Evolutionary conservation across 2,888 invertebrate species (phyloP).

Genomic region (Ornithoptera priamus): DNA sequence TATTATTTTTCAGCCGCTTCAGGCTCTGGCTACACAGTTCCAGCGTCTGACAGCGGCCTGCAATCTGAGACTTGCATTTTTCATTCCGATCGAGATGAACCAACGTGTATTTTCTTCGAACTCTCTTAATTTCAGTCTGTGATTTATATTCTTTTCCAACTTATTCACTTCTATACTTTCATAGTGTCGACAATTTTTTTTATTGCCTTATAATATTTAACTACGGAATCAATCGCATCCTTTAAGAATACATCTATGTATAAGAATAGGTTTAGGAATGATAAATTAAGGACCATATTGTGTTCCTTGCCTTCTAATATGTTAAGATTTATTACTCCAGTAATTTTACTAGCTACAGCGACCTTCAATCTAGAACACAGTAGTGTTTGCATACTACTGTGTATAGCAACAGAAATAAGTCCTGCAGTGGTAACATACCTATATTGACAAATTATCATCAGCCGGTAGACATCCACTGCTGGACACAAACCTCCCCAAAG

Average conservation of each 20-base stretch:
- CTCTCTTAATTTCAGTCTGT: constrained; percentile 13
- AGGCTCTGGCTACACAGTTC: constrained; percentile 39
- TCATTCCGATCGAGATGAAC: constrained; percentile 48
- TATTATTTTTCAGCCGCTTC: constrained; percentile 42
- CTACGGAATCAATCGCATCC: background rate
- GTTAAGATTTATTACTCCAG: too few relatives aligned
- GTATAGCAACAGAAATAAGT: too few relatives aligned
- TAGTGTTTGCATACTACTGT: too few relatives aligned
- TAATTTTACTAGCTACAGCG: too few relatives aligned
- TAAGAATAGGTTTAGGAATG: background rate
- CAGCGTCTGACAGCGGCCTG: constrained; percentile 44
- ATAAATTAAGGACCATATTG: too few relatives aligned
- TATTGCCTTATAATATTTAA: background rate
- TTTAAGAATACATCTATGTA: background rate
- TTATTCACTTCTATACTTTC: background rate
- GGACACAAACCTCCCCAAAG: too few relatives aligned
- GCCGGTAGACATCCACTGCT: too few relatives aligned
- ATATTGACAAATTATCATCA: too few relatives aligned
- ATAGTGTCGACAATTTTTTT: background rate
- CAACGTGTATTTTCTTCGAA: constrained; percentile 29
- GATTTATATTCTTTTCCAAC: constrained; percentile 14
- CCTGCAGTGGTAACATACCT: too few relatives aligned
- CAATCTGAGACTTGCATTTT: constrained; percentile 59
- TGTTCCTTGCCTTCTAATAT: too few relatives aligned
- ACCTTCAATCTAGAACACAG: too few relatives aligned